phyloP scores from a whole-genome alignment of 1,140 invertebrate species.

The Limonius californicus region DNA sequence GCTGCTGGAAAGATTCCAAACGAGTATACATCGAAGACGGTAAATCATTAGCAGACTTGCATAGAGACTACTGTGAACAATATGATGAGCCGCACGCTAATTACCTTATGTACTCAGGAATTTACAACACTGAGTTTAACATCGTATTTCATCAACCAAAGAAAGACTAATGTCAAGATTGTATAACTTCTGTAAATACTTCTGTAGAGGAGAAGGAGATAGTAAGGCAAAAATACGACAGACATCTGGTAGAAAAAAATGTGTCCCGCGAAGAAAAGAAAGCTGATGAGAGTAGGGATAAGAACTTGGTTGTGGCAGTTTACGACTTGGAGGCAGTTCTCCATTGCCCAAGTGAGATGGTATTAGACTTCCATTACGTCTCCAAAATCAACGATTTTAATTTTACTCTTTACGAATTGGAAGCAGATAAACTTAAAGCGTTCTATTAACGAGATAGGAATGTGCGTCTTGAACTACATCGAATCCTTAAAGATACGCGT shows the following conservation, averaged over 20 bases:
- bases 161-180: neutral
- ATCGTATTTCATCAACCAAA: slow-evolving; percentile 2
- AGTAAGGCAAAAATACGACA: neutral
- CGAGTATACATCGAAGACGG: no score
- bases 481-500: neutral
- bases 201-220: neutral
- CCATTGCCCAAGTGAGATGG: neutral
- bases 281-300: neutral
- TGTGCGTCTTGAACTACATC: neutral
- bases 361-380: no score
- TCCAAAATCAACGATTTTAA: neutral
- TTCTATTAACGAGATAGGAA: neutral
- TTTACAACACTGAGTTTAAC: neutral
- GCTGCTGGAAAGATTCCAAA: neutral
- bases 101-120: neutral
- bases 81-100: neutral
- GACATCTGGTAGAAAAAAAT: neutral
- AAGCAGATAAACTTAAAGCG: neutral
- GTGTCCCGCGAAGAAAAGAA: neutral
- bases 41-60: no score
- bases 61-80: no score
- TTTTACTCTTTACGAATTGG: slow-evolving; percentile 5
- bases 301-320: neutral
- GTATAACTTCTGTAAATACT: neutral
- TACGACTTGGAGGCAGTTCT: slow-evolving; percentile 1